phyloP scores from a whole-genome alignment of 2,888 invertebrate genomes.

The Cremastinae sp. region DNA sequence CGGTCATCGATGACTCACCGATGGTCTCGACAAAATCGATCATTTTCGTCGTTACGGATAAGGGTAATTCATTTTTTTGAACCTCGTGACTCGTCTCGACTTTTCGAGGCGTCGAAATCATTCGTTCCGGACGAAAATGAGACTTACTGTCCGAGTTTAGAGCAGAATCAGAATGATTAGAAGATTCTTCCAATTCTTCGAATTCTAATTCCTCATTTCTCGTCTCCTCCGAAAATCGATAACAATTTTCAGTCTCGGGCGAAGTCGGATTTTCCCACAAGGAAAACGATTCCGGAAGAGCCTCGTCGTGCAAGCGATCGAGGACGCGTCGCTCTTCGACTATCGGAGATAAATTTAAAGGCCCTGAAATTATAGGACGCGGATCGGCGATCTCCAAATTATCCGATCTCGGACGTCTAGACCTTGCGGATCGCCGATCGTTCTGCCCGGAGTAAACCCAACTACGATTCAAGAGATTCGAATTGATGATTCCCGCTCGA shows the following conservation, averaged over 20 bases:
- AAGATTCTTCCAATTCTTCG: no score
- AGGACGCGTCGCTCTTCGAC: background rate
- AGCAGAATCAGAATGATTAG: background rate
- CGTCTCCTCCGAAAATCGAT: background rate
- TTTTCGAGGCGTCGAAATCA: conserved; percentile 1
- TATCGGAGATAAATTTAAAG: background rate
- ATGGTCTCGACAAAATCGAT: conserved; percentile 22
- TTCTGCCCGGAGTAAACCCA: background rate
- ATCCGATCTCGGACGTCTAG: background rate
- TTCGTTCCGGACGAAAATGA: background rate
- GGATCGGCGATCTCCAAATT: background rate
- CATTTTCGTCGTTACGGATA: background rate
- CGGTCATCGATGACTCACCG: background rate
- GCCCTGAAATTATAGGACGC: no score
- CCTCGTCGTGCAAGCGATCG: no score
- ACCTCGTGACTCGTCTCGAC: background rate
- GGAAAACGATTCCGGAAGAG: no score
- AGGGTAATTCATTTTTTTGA: background rate
- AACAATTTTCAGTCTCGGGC: no score
- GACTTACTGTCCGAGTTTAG: background rate
- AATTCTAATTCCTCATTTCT: background rate
- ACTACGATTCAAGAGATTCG: background rate
- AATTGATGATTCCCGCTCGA: background rate
- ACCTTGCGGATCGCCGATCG: background rate
- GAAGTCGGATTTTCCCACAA: no score